phyloP scores from a whole-genome alignment of 2,888 invertebrate species.

The Drosophila diplacantha region DNA sequence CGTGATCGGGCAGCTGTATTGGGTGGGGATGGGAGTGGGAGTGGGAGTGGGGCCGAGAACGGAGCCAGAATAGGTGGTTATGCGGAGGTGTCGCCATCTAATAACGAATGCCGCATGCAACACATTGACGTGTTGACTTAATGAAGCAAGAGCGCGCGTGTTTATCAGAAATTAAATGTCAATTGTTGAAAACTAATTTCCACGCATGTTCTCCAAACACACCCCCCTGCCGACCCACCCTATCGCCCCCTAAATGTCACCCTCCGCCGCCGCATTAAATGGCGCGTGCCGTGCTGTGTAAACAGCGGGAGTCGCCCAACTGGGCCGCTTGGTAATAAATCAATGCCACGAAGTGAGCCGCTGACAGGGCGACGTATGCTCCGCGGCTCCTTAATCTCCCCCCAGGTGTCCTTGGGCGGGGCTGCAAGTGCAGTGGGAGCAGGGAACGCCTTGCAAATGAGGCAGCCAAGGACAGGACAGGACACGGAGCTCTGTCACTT shows the following conservation, averaged over 20 bases:
- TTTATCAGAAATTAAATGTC: constrained; percentile 74
- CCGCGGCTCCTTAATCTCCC: constrained; percentile 35
- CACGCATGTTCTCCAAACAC: constrained; percentile 29
- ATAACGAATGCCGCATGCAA: constrained; percentile 67
- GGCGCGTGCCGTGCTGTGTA: constrained; percentile 58
- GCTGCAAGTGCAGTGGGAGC: constrained; percentile 22
- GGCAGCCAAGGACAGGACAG: constrained; percentile 30
- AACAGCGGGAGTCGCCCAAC: constrained; percentile 28
- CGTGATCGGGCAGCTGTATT: constrained; percentile 18
- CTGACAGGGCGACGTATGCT: constrained; percentile 60
- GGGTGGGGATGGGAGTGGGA: neutral
- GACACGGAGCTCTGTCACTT: constrained; percentile 54
- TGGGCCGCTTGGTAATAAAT: constrained; percentile 49
- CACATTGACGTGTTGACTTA: constrained; percentile 71
- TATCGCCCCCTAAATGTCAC: neutral
- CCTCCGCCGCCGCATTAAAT: constrained; percentile 44
- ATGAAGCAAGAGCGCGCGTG: constrained; percentile 70
- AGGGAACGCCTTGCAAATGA: constrained; percentile 15
- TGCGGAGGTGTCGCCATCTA: constrained; percentile 52
- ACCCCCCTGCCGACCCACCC: neutral
- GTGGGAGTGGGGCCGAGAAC: neutral
- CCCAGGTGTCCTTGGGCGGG: constrained; percentile 28
- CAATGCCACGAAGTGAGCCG: constrained; percentile 51
- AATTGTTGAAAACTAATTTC: constrained; percentile 71
- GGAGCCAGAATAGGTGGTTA: constrained; percentile 8